Evolutionary conservation across 2,888 invertebrate species (phyloP).

Genomic region (Salticus scenicus): DNA sequence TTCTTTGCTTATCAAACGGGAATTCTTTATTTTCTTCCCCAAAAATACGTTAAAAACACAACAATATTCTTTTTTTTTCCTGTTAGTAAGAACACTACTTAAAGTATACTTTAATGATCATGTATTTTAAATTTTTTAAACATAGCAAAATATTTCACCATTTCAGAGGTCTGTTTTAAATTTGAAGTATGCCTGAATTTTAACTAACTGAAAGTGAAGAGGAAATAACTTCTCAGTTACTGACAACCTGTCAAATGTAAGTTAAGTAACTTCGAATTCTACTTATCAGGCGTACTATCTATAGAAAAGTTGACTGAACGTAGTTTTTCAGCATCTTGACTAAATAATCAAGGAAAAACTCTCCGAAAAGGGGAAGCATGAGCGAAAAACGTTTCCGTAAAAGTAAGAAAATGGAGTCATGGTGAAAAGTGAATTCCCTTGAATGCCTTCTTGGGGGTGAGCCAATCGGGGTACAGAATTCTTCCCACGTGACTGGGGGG

Average conservation of each 20-base stretch:
- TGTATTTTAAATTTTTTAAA: no score
- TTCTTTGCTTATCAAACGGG: no score
- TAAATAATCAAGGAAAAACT: conserved; percentile 27
- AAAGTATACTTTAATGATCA: no score
- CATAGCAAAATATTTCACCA: no score
- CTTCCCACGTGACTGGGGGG: conserved; percentile 62
- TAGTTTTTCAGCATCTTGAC: not conserved
- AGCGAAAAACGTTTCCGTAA: conserved; percentile 55
- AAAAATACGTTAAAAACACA: no score
- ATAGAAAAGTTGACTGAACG: no score
- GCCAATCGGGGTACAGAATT: conserved; percentile 47
- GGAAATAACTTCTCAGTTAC: not conserved
- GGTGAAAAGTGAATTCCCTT: conserved; percentile 52
- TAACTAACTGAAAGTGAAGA: no score
- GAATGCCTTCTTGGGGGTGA: conserved; percentile 37
- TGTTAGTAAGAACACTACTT: no score
- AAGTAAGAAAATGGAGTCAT: conserved; percentile 52
- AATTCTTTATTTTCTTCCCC: no score
- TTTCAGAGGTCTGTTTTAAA: no score
- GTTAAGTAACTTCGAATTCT: not conserved
- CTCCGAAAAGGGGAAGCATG: not conserved
- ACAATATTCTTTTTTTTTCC: no score
- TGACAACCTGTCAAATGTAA: conserved; percentile 3
- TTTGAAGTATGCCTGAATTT: no score
- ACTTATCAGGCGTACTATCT: not conserved